Conservation (phyloP, 2,797 vertebrate genomes). For the Karalla daura region DNA sequence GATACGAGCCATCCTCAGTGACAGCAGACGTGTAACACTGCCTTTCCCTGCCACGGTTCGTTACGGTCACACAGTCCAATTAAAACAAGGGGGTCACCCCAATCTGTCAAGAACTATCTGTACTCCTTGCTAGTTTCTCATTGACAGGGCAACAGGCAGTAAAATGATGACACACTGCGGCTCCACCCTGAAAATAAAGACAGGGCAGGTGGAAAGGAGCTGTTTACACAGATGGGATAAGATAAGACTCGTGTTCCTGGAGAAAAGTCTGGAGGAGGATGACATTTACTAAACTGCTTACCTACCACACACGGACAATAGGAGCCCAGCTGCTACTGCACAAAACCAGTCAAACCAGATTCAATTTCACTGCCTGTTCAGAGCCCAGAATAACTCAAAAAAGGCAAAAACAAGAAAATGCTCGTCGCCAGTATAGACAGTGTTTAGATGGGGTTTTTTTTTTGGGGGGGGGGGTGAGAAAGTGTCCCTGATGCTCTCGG, state of each 20-base stretch:
- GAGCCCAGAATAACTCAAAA: background rate
- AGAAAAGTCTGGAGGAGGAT: conserved; percentile 3
- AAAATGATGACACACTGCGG: background rate
- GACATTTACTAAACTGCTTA: conserved; percentile 11
- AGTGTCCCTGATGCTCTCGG: background rate
- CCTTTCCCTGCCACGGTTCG: conserved; percentile 56
- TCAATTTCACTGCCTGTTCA: conserved; percentile 12
- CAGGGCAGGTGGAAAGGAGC: background rate
- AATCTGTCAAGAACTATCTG: conserved; percentile 56
- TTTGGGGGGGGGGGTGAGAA: background rate
- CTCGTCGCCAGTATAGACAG: background rate
- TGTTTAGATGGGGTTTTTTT: background rate
- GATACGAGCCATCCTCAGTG: background rate
- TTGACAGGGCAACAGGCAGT: conserved; percentile 4
- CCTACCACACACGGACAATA: conserved; percentile 1
- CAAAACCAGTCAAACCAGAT: conserved; percentile 11
- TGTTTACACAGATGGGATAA: background rate
- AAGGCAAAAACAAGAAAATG: background rate
- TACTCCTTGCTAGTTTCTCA: conserved; percentile 47
- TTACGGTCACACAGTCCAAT: conserved; percentile 59
- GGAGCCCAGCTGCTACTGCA: background rate
- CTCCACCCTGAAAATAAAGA: conserved; percentile 16
- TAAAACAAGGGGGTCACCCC: conserved; percentile 41
- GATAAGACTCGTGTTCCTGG: background rate
- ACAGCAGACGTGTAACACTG: conserved; percentile 9